phyloP scores from a whole-genome alignment of 2,797 vertebrate species.

The Balearica regulorum region DNA sequence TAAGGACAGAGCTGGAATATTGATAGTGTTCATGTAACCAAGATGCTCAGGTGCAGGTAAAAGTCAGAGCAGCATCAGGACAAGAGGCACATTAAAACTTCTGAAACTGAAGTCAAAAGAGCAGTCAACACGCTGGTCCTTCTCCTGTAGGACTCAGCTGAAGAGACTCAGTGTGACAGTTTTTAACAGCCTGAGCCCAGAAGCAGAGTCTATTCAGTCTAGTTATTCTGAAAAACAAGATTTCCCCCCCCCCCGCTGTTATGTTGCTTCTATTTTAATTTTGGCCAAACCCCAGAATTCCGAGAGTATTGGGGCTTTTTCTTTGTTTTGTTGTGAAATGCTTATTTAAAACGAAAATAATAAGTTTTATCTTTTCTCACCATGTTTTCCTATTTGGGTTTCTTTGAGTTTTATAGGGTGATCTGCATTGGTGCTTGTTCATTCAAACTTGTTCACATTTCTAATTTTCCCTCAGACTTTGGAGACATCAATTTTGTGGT shows the following conservation, averaged over 20 bases:
- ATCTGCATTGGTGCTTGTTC: not conserved
- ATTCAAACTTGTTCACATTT: not conserved
- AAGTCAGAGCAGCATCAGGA: not conserved
- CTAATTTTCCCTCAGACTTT: not conserved
- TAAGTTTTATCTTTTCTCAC: not conserved
- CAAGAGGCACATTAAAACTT: not conserved
- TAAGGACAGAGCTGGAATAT: not conserved
- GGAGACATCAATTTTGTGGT: not conserved
- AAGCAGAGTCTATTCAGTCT: not conserved
- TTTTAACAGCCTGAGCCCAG: not conserved
- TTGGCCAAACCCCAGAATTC: not conserved
- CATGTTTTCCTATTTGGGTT: not conserved
- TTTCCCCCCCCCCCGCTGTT: not conserved
- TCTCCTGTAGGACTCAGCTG: not conserved
- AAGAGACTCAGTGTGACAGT: not conserved
- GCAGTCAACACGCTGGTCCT: not conserved
- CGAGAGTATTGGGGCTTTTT: not conserved
- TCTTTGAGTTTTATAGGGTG: not conserved
- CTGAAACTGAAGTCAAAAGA: not conserved
- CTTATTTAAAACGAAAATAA: slow-evolving; percentile 3
- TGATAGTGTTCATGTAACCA: not conserved
- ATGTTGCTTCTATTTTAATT: not conserved
- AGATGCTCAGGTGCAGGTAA: not conserved
- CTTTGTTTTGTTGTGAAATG: slow-evolving; percentile 20
- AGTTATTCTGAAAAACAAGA: not conserved